Conservation (phyloP, 2,113 vertebrate species). For the Reinhardtius hippoglossoides region DNA sequence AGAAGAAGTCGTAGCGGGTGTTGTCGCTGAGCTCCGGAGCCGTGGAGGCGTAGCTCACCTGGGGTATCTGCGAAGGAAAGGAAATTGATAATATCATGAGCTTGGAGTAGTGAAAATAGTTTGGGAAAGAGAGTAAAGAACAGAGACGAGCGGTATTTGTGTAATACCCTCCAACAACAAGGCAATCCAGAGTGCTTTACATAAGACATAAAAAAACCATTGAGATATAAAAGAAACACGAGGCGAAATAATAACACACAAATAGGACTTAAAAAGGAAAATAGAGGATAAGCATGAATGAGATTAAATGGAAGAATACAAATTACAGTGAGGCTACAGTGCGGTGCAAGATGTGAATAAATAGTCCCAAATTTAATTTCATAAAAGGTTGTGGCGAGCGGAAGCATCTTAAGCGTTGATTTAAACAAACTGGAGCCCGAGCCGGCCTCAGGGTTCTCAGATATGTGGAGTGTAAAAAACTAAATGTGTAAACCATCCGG, state of each 20-base stretch:
- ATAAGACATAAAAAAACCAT: background rate
- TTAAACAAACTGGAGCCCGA: background rate
- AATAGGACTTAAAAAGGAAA: background rate
- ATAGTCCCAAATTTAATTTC: background rate
- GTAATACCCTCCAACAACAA: background rate
- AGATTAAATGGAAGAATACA: background rate
- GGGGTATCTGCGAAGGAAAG: slow-evolving; percentile 91
- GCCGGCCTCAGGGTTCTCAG: background rate
- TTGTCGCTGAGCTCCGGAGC: slow-evolving; percentile 98
- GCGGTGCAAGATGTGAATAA: background rate
- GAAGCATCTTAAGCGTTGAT: background rate
- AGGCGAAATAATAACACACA: background rate
- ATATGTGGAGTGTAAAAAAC: background rate
- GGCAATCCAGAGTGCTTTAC: background rate
- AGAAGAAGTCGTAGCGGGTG: slow-evolving; percentile 98
- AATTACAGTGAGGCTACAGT: background rate
- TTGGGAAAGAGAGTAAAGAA: background rate
- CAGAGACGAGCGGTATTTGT: background rate
- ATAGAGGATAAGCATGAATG: background rate
- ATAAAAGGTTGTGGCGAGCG: background rate
- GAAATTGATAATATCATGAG: slow-evolving; percentile 10
- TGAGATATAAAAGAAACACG: background rate
- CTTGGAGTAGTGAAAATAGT: background rate
- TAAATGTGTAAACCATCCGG: background rate
- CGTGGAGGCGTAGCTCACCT: slow-evolving; percentile 99